These are phyloP conservation scores for Crematogaster levior DNA, from an alignment of 2,888 invertebrate species.

Conservation along the genomic window DNA sequence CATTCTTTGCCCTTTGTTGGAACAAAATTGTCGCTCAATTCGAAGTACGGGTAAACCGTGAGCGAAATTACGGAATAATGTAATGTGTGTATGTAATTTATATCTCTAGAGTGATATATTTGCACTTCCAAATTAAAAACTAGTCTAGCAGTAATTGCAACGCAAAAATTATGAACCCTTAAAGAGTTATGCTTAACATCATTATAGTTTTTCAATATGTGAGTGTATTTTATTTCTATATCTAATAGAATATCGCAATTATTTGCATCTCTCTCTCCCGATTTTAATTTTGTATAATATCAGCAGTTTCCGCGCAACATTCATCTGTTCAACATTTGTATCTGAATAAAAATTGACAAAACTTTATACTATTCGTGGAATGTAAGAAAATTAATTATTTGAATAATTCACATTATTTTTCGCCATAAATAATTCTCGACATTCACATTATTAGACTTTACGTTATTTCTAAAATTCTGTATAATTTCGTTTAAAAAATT, in stretches of 20 bases:
- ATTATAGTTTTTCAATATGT: not conserved
- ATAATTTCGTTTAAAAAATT: not conserved
- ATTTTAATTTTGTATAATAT: constrained; percentile 13
- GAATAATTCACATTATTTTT: not conserved
- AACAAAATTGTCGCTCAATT: constrained; percentile 20
- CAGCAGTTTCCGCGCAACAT: not conserved
- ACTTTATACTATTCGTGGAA: not conserved
- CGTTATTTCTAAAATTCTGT: not conserved
- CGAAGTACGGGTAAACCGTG: not conserved
- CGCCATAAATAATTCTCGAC: not conserved
- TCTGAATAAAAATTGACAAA: not conserved
- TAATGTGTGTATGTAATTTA: too few relatives aligned
- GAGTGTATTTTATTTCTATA: not conserved
- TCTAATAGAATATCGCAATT: not conserved
- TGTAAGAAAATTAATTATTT: not conserved
- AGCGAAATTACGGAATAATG: not conserved
- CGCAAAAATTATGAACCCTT: too few relatives aligned
- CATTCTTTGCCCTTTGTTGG: constrained; percentile 2
- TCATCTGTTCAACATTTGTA: not conserved
- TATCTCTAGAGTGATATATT: too few relatives aligned
- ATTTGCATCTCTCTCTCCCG: not conserved
- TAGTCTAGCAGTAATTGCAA: too few relatives aligned
- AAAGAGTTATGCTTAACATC: too few relatives aligned
- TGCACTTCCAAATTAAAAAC: too few relatives aligned
- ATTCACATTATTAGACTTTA: not conserved